phyloP scores from a whole-genome alignment of 1,140 invertebrate species.

The Drosophila obscura region DNA sequence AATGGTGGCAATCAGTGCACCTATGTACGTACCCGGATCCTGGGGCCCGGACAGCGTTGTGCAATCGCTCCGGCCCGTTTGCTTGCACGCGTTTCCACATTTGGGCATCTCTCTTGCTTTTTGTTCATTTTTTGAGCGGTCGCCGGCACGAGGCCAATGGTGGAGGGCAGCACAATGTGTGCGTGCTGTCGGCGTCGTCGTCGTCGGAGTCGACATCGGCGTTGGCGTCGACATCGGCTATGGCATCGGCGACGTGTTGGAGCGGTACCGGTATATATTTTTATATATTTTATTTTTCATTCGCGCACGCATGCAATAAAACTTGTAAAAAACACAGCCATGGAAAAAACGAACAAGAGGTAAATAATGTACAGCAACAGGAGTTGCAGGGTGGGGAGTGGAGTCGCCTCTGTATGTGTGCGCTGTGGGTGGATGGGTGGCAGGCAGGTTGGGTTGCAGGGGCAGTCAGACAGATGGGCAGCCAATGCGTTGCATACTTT shows the following conservation, averaged over 20 bases:
- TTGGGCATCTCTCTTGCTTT: slow-evolving; percentile 81
- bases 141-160: slow-evolving; percentile 52
- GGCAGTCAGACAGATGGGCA: slow-evolving; percentile 58
- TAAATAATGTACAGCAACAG: slow-evolving; percentile 74
- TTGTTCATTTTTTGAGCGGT: slow-evolving; percentile 77
- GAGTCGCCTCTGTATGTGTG: not conserved
- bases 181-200: slow-evolving; percentile 4
- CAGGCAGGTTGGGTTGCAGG: not conserved
- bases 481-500: slow-evolving; percentile 77
- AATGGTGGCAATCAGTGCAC: slow-evolving; percentile 74
- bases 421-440: not conserved
- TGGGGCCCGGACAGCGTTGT: slow-evolving; percentile 38
- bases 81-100: slow-evolving; percentile 75
- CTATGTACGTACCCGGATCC: slow-evolving; percentile 66
- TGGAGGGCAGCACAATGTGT: slow-evolving; percentile 13
- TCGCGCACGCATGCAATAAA: slow-evolving; percentile 82
- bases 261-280: slow-evolving; percentile 82
- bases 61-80: slow-evolving; percentile 74
- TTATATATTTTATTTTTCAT: slow-evolving; percentile 83
- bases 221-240: slow-evolving; percentile 8
- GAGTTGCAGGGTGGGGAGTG: slow-evolving; percentile 2
- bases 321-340: slow-evolving; percentile 70
- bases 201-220: slow-evolving; percentile 3
- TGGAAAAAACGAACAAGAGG: slow-evolving; percentile 77
- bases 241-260: slow-evolving; percentile 52